Base-by-base conservation (phyloP, 2,113 vertebrate genomes). In the Trematocara stigmaticum region DNA sequence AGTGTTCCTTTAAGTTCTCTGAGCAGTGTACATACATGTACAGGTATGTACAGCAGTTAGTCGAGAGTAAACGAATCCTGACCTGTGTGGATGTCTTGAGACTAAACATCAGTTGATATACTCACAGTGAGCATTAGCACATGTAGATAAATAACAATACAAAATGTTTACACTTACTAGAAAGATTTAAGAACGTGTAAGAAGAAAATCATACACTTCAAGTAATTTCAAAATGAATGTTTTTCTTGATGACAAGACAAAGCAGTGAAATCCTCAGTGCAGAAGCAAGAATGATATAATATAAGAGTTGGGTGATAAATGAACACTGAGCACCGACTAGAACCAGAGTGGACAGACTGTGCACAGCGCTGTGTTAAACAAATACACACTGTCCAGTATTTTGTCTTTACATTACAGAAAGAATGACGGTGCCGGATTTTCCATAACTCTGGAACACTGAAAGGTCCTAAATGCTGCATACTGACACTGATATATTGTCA, bases 251-350 rank as follows among this genome's bases (percentile, higher is more conserved):
- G n/a, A 40, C 64, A 42, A 69, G 64, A 13, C 6, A 42, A 42
- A 69, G n/a, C 64, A 23, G n/a, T 9, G n/a, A 69, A 15, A 2
- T 69, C n/a, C 64, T 42, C 0, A 15, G 11, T 40, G n/a, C 1
- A 69, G 64, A 69, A 69, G n/a, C 64, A 42, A 3, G 35, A 40
- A 15, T 23, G 64, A 69, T 69, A 15, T 31, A 29, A 29, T 57
- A 38, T 40, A 20, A 66, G 35, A 13, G 16, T n/a, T 34, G 16
- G 5, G 59, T 35, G 11, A 4, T 64, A n/a, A 64, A 35, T 64
- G 59, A 64, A n/a, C 59, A 4, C 56, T 59, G 56, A 59, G 56
- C 56, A 61, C 57, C 0, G 9, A 61, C 16, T 35, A 6, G 16
- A 61, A 34, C 57, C 29, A 61, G 57, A 18, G 29, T 61, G 57